These are phyloP conservation scores for Callorhinus ursinus DNA, from an alignment of 2,113 vertebrate species.

Conservation along the genomic window DNA sequence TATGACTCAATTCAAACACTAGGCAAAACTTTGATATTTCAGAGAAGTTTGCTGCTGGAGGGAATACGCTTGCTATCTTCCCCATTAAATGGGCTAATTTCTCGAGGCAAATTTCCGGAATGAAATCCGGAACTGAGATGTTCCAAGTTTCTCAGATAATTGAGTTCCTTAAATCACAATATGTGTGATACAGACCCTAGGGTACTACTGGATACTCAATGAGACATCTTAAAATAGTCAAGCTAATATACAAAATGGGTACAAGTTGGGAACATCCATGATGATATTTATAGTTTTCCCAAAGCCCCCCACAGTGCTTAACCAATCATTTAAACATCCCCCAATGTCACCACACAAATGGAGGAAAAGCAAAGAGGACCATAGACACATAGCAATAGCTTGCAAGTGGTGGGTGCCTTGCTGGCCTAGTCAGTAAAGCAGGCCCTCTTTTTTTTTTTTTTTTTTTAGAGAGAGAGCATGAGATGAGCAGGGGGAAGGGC, in stretches of 20 bases:
- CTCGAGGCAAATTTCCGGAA: constrained; percentile 8
- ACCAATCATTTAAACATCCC: background rate
- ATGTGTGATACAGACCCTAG: background rate
- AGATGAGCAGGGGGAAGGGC: background rate
- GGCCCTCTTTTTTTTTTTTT: background rate
- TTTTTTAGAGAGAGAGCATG: background rate
- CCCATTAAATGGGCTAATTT: background rate
- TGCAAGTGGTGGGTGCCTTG: background rate
- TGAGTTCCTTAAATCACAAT: constrained; percentile 34
- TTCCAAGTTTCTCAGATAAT: background rate
- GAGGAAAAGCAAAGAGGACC: background rate
- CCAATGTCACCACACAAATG: background rate
- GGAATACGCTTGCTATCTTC: background rate
- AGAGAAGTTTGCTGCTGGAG: constrained; percentile 31
- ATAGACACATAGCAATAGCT: background rate
- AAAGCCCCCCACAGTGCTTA: background rate
- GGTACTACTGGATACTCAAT: background rate
- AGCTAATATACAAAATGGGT: background rate
- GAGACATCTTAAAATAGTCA: background rate
- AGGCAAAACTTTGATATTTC: constrained; percentile 57
- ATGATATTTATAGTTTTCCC: background rate
- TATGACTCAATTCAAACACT: constrained; percentile 56
- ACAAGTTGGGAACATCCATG: background rate
- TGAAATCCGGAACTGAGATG: background rate
- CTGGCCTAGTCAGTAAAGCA: background rate